Evolutionary conservation across 30 jellyfish, hydroid and myxozoan species (phyloP).

Genomic region (Hydra vulgaris): DNA sequence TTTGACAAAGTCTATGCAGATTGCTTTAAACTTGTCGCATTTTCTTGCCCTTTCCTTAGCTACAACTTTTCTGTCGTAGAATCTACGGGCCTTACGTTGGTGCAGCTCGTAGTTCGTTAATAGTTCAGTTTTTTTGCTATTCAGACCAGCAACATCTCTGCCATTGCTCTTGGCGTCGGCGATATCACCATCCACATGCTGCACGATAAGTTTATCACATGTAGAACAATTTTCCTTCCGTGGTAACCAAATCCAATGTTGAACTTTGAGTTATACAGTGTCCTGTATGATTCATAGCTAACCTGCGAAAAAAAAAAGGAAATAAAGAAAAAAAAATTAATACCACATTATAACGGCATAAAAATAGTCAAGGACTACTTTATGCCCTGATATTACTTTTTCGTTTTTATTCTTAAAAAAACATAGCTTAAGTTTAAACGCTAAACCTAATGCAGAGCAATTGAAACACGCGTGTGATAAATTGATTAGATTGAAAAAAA

Average conservation of each 20-base stretch:
- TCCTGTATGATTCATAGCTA: neutral
- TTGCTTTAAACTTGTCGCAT: neutral
- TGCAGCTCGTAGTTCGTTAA: neutral
- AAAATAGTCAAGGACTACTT: no score
- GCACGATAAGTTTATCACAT: no score
- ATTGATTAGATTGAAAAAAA: no score
- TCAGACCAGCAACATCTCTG: neutral
- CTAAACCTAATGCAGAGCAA: no score
- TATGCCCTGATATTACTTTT: no score
- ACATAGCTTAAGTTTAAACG: no score
- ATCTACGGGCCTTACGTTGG: neutral
- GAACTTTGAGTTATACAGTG: neutral
- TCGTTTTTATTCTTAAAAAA: no score
- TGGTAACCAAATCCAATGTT: neutral
- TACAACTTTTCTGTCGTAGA: neutral
- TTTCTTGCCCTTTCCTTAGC: neutral
- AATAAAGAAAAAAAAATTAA: no score
- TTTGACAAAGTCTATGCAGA: neutral
- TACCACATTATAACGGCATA: no score
- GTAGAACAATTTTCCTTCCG: neutral
- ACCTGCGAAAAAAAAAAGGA: neutral
- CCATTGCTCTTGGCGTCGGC: neutral
- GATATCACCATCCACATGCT: neutral
- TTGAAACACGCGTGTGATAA: no score
- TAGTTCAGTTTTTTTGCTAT: neutral